Evolutionary conservation across 1,140 invertebrate species (phyloP).

Genomic region (Lerema accius): DNA sequence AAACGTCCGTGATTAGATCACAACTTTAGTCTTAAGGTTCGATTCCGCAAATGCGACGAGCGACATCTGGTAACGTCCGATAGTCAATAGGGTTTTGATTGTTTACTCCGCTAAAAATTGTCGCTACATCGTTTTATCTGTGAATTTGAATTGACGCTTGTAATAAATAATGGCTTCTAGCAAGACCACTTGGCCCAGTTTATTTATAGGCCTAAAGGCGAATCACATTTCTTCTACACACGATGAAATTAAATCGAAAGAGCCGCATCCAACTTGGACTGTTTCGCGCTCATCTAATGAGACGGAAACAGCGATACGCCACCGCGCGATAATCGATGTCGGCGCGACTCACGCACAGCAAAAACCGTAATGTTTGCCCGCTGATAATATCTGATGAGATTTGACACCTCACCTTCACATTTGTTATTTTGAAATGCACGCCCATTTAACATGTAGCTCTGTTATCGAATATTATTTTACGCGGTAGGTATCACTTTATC

Average conservation of each 20-base stretch:
- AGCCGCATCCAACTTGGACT: constrained; percentile 9
- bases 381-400: background rate
- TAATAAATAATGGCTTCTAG: too few species aligned
- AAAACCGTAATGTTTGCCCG: constrained; percentile 10
- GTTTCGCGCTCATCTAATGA: constrained; percentile 50
- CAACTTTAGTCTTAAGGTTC: too few species aligned
- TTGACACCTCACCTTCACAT: constrained; percentile 6
- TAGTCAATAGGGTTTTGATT: too few species aligned
- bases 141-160: too few species aligned
- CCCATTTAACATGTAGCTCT: background rate
- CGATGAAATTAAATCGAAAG: background rate
- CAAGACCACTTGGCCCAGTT: too few species aligned
- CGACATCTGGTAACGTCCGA: too few species aligned
- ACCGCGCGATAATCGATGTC: constrained; percentile 44
- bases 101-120: too few species aligned
- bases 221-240: background rate
- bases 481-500: background rate
- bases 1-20: too few species aligned
- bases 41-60: too few species aligned
- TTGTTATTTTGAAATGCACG: background rate
- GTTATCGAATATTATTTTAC: background rate
- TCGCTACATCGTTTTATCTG: too few species aligned
- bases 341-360: background rate
- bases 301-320: constrained; percentile 53
- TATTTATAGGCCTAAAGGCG: background rate